Evolutionary conservation across 1,140 invertebrate species (phyloP), one percentile per base, ranked within the genome.

Genomic region (Heliothis subflexa): DNA sequence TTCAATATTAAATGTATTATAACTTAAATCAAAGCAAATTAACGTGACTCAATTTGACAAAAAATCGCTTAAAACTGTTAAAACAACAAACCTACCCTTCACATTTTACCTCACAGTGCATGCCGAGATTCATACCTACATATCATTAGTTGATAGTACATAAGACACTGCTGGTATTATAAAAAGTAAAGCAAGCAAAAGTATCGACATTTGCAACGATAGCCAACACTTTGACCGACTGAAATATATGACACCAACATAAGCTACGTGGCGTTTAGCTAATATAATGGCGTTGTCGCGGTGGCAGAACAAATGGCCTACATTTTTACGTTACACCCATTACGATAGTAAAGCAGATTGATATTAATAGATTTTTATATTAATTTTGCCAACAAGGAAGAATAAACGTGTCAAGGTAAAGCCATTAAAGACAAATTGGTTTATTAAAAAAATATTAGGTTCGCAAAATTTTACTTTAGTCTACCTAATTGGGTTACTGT

Each of bases 201-300:
- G 11, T 21, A 57, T 68, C 64, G 47, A 64, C 18, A 70, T 55
- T 78, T 59, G 68, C 52, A 73, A 16, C 57, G 54, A 11, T 28
- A 18, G 10, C 57, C 2, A 64, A 18, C 16, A 28, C 7, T 9
- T 25, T n/a, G 52, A 59, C 59, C 62, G 72, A 54, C 62, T 68
- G 79, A 59, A 55, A 55, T 54, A 18, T 71, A 21, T 76, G 71
- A 76, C 54, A 40, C 33, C 33, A 52, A 78, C 62, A 80, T 78
- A 79, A 79, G 62, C 79, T 50, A 33, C 52, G 66, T 81, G 70
- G 50, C 74, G 64, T 82, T 83, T 79, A 79, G 55, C 77, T 83
- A 84, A 81, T 81, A 78, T 76, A 81, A 82, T 72, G 77, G 75
- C 68, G 57, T 73, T 81, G 75, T 79, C 54, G 71, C 62, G 75